phyloP scores from a whole-genome alignment of 2,797 vertebrate genomes.

The Pelodytes ibericus region DNA sequence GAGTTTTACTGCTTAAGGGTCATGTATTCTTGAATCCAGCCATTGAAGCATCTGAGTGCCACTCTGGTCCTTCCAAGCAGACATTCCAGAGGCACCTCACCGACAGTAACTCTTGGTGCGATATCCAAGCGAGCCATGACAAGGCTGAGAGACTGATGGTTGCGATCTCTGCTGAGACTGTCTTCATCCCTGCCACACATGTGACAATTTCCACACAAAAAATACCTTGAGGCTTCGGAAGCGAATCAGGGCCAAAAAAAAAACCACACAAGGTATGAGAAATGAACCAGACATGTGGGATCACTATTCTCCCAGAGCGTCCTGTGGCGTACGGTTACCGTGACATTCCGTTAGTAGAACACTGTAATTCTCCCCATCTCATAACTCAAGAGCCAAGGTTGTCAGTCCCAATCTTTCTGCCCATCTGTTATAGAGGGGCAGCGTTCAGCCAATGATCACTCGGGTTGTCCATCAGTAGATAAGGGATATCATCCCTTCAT shows the following conservation, averaged over 20 bases:
- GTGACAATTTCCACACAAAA: not conserved
- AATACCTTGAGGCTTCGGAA: constrained; percentile 1
- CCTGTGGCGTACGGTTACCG: not conserved
- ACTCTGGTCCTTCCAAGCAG: too few species aligned
- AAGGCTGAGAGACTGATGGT: not conserved
- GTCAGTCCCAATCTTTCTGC: not conserved
- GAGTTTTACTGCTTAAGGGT: too few species aligned
- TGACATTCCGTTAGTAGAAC: not conserved
- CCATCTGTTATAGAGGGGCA: not conserved
- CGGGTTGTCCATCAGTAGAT: not conserved
- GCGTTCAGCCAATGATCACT: not conserved
- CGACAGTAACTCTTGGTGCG: not conserved
- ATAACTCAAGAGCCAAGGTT: constrained; percentile 17
- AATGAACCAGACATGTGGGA: constrained; percentile 23
- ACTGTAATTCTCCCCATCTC: not conserved
- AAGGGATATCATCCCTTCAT: not conserved
- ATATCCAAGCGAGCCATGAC: not conserved
- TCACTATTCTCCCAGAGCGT: not conserved
- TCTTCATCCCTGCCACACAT: not conserved
- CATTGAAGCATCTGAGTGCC: too few species aligned
- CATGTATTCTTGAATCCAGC: too few species aligned
- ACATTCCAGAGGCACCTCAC: not conserved
- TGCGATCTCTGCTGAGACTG: not conserved
- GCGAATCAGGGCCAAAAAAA: constrained; percentile 3
- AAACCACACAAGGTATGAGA: not conserved